Conservation (phyloP, 2,113 vertebrate genomes). For the Melanerpes aurifrons region DNA sequence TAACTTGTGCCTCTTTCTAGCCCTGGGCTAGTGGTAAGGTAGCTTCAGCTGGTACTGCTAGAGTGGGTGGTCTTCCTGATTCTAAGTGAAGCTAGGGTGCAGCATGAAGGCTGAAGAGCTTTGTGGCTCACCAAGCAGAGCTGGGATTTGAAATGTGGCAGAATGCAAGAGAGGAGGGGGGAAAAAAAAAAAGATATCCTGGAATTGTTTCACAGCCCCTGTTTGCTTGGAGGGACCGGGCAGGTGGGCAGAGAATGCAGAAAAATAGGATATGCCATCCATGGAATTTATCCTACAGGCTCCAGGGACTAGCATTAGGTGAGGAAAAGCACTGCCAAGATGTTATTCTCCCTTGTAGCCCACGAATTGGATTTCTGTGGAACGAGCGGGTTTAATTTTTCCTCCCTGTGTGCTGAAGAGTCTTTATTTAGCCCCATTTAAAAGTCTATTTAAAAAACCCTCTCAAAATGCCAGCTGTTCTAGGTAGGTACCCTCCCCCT, state of each 20-base stretch:
- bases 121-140: background rate
- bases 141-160: background rate
- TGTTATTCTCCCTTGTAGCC: background rate
- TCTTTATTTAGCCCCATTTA: constrained; percentile 61
- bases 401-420: background rate
- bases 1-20: background rate
- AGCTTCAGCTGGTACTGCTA: background rate
- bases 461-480: constrained; percentile 63
- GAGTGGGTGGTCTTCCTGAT: background rate
- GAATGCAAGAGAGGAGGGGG: background rate
- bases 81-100: background rate
- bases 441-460: constrained; percentile 50
- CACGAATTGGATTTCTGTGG: constrained; percentile 31
- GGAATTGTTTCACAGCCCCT: background rate
- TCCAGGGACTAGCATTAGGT: background rate
- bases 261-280: background rate
- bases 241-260: background rate
- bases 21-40: background rate
- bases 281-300: background rate
- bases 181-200: background rate
- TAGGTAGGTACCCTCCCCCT: constrained; percentile 42
- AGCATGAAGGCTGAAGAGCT: background rate
- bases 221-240: background rate
- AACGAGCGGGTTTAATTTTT: background rate
- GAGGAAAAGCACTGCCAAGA: background rate